A percentile compares a stretch with the other conserved stretches of the same genome.
Conservation (phyloP, 2,797 vertebrate genomes). For the Pangasius sanitwongsei region DNA sequence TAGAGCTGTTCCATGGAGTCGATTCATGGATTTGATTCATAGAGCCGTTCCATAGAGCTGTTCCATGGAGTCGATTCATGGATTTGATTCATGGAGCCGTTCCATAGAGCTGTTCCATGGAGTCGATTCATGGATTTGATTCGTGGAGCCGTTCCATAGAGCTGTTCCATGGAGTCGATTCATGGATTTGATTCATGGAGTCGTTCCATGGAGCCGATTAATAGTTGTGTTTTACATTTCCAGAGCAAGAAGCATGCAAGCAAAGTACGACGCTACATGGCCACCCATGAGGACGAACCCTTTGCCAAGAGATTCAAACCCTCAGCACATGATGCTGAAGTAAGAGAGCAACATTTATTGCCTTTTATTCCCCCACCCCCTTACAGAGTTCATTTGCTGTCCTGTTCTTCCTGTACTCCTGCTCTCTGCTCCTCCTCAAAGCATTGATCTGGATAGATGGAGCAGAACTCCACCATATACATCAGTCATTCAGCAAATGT, state of each 20-base stretch:
- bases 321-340: constrained; percentile 55
- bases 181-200: neutral
- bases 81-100: too few species aligned
- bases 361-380: neutral
- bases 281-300: constrained; percentile 83
- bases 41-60: too few species aligned
- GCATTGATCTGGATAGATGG: neutral
- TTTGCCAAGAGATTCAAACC: constrained; percentile 70
- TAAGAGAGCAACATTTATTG: constrained; percentile 59
- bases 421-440: neutral
- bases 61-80: neutral
- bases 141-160: neutral
- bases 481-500: neutral
- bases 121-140: neutral
- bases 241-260: constrained; percentile 96
- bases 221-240: constrained; percentile 1
- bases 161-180: neutral
- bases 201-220: neutral
- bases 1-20: neutral
- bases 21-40: neutral
- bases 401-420: neutral
- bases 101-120: too few species aligned
- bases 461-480: neutral
- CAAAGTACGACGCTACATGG: constrained; percentile 90
- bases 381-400: neutral